Percentiles rank a stretch among this genome's conserved stretches.
phyloP scores from a whole-genome alignment of 2,113 vertebrate species.

The Herpetotheres cachinnans region DNA sequence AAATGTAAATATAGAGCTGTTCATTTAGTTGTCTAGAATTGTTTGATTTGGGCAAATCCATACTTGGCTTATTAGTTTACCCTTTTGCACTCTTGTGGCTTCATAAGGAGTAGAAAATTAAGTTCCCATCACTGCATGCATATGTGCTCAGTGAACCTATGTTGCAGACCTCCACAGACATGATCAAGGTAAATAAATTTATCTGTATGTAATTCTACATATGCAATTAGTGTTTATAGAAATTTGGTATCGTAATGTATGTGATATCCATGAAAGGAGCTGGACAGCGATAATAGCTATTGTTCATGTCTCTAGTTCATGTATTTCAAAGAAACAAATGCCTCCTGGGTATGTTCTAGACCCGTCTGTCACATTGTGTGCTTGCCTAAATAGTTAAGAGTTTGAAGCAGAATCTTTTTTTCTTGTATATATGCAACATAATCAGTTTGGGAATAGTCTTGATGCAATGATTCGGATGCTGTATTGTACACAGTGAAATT shows the following conservation, averaged over 20 bases:
- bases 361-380: background rate
- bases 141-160: background rate
- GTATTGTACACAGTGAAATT: background rate
- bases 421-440: background rate
- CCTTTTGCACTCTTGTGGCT: slow-evolving; percentile 11
- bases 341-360: background rate
- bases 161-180: background rate
- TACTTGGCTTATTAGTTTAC: background rate
- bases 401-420: background rate
- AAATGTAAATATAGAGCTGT: slow-evolving; percentile 13
- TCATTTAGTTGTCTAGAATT: slow-evolving; percentile 3
- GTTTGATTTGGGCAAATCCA: slow-evolving; percentile 31
- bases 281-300: background rate
- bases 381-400: background rate
- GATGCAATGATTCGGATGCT: background rate
- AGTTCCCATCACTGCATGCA: background rate
- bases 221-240: background rate
- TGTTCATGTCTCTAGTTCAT: background rate
- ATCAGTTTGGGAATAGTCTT: background rate
- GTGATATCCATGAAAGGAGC: background rate
- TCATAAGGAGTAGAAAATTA: background rate
- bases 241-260: background rate
- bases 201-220: background rate
- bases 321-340: background rate
- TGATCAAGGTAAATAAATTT: background rate